Evolutionary conservation across 2,113 vertebrate genomes (phyloP), one percentile per base, ranked within the genome.

Genomic region (Calonectris borealis): DNA sequence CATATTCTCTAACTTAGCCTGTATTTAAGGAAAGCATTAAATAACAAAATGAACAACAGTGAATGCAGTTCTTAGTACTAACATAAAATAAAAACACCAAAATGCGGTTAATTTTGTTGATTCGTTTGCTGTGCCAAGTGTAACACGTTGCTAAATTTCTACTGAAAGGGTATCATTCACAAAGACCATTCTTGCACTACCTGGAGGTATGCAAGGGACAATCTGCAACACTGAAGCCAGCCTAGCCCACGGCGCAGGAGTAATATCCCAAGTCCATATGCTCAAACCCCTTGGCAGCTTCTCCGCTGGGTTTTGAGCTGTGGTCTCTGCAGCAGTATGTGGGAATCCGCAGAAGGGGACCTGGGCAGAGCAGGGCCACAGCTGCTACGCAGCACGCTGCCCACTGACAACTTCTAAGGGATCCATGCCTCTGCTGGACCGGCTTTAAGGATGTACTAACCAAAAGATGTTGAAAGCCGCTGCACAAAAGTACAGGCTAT

Each of bases 221-320:
- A 78, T 3, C 4, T 51, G 29, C 62, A 78, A 44, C 40, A 16
- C 40, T 20, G 25, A 80, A 60, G 46, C 24, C 72, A 70, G 52
- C 26, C 38, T 17, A 32, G 60, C 38, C 52, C 17, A 14, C 7
- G 40, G 42, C 40, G 65, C 13, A 31, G 61, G 29, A 25, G 16
- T 12, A 27, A 10, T 55, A 36, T 11, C 52, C 65, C 31, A 25
- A 66, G 3, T 16, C 66, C 2, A 0, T 15, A 3, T 3, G 8
- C 40, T 60, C 61, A 40, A 70, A 71, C 2, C 10, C 52, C 40
- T 25, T 26, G 1, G 51, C 46, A 70, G 51, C 51, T 49, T 44
- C 25, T 16, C 49, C 0, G 1, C 22, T 21, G 90, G 27, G 34
- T 51, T 82, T 40, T 52, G 82, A 64, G 44, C 36, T 32, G n/a